Conservation (phyloP, 2,113 vertebrate genomes). For the Mandrillus leucophaeus region DNA sequence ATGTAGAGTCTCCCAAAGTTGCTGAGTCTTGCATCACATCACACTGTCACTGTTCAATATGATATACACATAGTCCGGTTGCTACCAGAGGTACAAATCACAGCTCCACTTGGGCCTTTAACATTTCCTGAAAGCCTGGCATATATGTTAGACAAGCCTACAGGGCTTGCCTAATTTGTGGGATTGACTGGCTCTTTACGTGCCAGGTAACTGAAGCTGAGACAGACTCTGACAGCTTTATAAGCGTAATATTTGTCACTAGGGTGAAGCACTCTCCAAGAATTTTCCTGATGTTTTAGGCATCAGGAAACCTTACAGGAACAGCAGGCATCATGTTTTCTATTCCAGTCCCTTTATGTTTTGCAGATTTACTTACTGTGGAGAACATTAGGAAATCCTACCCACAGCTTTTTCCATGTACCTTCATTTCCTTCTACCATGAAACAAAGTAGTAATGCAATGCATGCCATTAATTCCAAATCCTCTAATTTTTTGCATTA, state of each 20-base stretch:
- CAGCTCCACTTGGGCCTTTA: neutral
- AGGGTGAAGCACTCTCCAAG: neutral
- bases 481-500: neutral
- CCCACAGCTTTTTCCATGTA: neutral
- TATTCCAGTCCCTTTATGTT: conserved; percentile 30
- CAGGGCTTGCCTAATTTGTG: conserved; percentile 34
- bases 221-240: conserved; percentile 39
- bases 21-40: neutral
- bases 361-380: conserved; percentile 63
- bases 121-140: conserved; percentile 47
- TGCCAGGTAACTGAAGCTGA: conserved; percentile 11
- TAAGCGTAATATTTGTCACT: neutral
- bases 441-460: conserved; percentile 1
- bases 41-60: neutral
- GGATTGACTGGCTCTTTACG: conserved; percentile 17
- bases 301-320: conserved; percentile 33
- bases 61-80: neutral
- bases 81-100: conserved; percentile 21
- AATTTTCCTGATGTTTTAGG: conserved; percentile 25
- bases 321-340: conserved; percentile 15
- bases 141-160: neutral
- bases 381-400: conserved; percentile 30
- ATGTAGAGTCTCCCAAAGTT: neutral
- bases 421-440: conserved; percentile 10
- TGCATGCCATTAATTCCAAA: conserved; percentile 51